A percentile compares a stretch with the other conserved stretches of the same genome.
Conservation (phyloP, 2,888 invertebrate species). For the Hermodice carunculata region DNA sequence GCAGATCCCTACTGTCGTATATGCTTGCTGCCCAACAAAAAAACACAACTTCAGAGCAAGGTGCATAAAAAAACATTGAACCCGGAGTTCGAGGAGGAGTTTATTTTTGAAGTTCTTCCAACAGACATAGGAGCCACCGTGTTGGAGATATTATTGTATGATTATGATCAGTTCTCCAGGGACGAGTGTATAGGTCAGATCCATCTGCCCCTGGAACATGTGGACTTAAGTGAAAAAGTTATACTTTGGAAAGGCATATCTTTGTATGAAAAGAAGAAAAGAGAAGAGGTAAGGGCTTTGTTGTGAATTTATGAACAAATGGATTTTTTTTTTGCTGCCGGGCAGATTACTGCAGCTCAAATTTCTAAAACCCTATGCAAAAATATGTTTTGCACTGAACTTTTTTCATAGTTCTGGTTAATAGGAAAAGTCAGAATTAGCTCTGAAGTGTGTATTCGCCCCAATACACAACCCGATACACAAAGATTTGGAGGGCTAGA, state of each 20-base stretch:
- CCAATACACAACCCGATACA: too few relatives aligned
- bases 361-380: too few relatives aligned
- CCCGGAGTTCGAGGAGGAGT: conserved; percentile 76
- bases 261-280: conserved; percentile 23
- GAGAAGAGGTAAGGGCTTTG: too few relatives aligned
- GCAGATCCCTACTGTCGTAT: conserved; percentile 80
- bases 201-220: conserved; percentile 73
- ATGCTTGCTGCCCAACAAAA: conserved; percentile 88
- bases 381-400: too few relatives aligned
- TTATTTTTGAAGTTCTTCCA: conserved; percentile 75
- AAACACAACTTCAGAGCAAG: conserved; percentile 51
- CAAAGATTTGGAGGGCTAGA: too few relatives aligned
- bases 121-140: conserved; percentile 54
- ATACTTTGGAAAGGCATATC: conserved; percentile 32
- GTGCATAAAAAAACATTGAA: conserved; percentile 26
- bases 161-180: conserved; percentile 77
- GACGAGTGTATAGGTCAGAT: conserved; percentile 78
- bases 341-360: too few relatives aligned
- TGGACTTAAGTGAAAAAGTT: conserved; percentile 67
- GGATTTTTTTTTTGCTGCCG: too few relatives aligned
- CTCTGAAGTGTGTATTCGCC: too few relatives aligned
- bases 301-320: too few relatives aligned
- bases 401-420: too few relatives aligned
- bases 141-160: conserved; percentile 77
- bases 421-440: too few relatives aligned